Evolutionary conservation across 2,888 invertebrate genomes (phyloP).

Genomic region (Zygaena filipendulae): DNA sequence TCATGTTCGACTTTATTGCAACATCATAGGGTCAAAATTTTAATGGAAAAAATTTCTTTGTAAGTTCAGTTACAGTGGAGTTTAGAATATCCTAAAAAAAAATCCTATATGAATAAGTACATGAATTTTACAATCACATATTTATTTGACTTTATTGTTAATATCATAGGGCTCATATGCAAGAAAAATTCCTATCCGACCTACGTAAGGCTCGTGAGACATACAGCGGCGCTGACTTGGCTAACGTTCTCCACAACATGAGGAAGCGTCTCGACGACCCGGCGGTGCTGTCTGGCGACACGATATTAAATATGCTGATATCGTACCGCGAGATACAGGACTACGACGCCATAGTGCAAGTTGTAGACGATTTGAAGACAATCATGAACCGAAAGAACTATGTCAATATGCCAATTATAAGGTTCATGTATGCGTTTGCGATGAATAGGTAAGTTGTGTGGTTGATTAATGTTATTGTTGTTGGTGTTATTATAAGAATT

Average conservation of each 20-base stretch:
- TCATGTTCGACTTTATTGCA: no score
- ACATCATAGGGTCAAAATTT: no score
- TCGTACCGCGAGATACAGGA: constrained; percentile 94
- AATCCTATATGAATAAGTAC: no score
- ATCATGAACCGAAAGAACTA: constrained; percentile 90
- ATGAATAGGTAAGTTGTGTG: constrained; percentile 82
- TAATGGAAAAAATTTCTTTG: no score
- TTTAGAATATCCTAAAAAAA: no score
- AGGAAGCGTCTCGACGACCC: constrained; percentile 95
- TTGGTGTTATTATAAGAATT: no score
- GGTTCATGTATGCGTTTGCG: constrained; percentile 96
- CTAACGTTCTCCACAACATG: constrained; percentile 87
- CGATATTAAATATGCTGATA: constrained; percentile 93
- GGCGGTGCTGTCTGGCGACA: constrained; percentile 95
- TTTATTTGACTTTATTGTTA: no score
- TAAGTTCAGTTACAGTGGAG: no score
- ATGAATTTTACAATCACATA: no score
- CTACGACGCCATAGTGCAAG: constrained; percentile 96
- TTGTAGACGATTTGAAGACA: constrained; percentile 92
- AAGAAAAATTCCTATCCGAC: constrained; percentile 96
- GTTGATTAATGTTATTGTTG: constrained; percentile 1
- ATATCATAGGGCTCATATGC: constrained; percentile 85
- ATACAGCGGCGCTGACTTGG: constrained; percentile 83
- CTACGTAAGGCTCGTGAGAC: constrained; percentile 91
- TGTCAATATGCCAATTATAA: constrained; percentile 89